A percentile compares a stretch with the other conserved stretches of the same genome.
phyloP scores from a whole-genome alignment of 1,140 invertebrate genomes.

The Leptopilina boulardi region DNA sequence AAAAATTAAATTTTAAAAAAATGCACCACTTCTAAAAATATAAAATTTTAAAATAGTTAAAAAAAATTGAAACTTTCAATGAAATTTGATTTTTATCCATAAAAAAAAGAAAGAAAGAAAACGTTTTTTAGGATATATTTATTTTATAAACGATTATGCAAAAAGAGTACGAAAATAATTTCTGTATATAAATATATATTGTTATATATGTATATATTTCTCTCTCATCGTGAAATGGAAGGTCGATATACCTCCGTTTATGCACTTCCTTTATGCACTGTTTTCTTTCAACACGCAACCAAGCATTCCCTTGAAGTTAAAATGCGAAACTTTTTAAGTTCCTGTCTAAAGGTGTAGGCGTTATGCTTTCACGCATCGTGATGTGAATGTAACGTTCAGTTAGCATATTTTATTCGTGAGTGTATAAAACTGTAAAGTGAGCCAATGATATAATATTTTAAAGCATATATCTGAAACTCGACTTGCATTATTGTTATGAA shows the following conservation, averaged over 20 bases:
- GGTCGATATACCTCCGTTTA: neutral
- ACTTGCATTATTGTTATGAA: too few relatives aligned
- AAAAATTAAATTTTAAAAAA: too few relatives aligned
- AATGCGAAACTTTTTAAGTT: constrained; percentile 24
- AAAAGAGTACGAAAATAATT: neutral
- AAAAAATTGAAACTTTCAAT: too few relatives aligned
- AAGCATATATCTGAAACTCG: neutral
- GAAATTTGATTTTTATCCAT: too few relatives aligned
- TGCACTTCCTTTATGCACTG: neutral
- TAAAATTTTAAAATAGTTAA: too few relatives aligned
- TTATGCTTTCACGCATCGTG: constrained; percentile 15
- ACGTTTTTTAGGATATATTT: too few relatives aligned
- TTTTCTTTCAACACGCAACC: constrained; percentile 22
- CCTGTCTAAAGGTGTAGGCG: neutral
- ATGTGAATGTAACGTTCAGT: constrained; percentile 2
- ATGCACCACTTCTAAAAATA: too few relatives aligned
- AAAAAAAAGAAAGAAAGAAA: too few relatives aligned
- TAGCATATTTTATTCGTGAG: neutral
- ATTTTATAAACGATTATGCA: too few relatives aligned
- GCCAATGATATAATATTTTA: constrained; percentile 4
- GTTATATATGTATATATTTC: neutral
- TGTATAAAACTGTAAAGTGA: neutral
- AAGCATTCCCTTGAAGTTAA: constrained; percentile 10
- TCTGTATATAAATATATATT: neutral
- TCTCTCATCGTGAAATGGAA: neutral